Percentiles rank a stretch among this genome's conserved stretches.
Evolutionary conservation across 2,888 invertebrate species (phyloP).

Genomic region (Octonoba sinensis): DNA sequence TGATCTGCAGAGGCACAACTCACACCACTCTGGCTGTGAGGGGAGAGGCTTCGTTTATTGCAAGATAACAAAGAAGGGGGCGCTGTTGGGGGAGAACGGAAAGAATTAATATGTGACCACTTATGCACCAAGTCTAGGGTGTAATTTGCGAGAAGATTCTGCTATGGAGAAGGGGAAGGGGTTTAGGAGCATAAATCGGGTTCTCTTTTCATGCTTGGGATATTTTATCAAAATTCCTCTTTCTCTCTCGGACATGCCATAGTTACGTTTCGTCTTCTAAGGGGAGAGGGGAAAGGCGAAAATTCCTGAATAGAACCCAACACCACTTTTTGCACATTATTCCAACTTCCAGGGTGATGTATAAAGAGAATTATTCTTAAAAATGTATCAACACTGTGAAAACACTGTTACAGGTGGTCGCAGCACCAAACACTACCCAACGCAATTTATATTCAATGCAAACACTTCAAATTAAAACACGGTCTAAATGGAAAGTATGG

Average conservation of each 20-base stretch:
- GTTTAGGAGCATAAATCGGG: background rate
- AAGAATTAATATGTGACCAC: slow-evolving; percentile 42
- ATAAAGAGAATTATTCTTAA: too few species aligned
- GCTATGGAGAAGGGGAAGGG: background rate
- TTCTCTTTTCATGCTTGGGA: background rate
- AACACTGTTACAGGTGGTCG: too few species aligned
- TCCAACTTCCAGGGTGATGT: too few species aligned
- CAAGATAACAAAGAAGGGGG: slow-evolving; percentile 7
- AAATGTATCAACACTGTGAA: too few species aligned
- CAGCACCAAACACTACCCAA: too few species aligned
- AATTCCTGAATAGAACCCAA: background rate
- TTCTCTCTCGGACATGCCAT: slow-evolving; percentile 12
- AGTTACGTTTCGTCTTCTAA: background rate
- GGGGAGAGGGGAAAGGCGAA: background rate
- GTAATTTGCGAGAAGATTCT: background rate
- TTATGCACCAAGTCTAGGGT: slow-evolving; percentile 23
- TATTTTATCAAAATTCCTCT: slow-evolving; percentile 44
- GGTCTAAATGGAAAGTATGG: too few species aligned
- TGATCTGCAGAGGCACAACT: too few species aligned
- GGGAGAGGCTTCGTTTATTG: background rate
- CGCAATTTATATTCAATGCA: too few species aligned
- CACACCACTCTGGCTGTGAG: too few species aligned
- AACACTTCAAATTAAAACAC: too few species aligned
- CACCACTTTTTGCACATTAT: too few species aligned
- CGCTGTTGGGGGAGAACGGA: background rate